phyloP scores from a whole-genome alignment of 2,888 invertebrate genomes.

The Saturnia japonica region DNA sequence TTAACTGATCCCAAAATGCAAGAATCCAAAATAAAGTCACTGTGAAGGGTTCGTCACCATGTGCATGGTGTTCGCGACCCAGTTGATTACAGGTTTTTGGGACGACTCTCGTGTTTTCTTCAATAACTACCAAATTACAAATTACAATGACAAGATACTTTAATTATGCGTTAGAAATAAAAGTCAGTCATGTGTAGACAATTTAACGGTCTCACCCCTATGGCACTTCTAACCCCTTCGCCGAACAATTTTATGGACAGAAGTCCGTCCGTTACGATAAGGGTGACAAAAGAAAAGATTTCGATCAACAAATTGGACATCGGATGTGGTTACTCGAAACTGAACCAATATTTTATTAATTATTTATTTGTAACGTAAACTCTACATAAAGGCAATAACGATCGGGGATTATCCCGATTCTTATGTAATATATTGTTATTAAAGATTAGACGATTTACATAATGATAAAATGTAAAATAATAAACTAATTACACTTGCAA shows the following conservation, averaged over 20 bases:
- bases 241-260: conserved; percentile 10
- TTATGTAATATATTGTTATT: background rate
- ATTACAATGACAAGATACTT: background rate
- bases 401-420: background rate
- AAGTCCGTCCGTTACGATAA: conserved; percentile 25
- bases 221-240: conserved; percentile 16
- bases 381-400: background rate
- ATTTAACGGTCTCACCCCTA: conserved; percentile 19
- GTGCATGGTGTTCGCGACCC: no score
- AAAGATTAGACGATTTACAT: no score
- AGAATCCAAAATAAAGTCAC: no score
- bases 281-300: conserved; percentile 43
- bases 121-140: conserved; percentile 3
- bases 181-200: conserved; percentile 21
- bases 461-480: no score
- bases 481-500: no score
- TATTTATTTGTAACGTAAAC: background rate
- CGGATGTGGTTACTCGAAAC: conserved; percentile 26
- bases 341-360: conserved; percentile 23
- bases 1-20: no score
- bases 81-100: no score
- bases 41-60: no score
- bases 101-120: background rate
- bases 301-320: conserved; percentile 37
- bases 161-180: conserved; percentile 13